These are phyloP conservation scores for Grammomys surdaster DNA, from an alignment of 2,113 vertebrate species.

Conservation along the genomic window DNA sequence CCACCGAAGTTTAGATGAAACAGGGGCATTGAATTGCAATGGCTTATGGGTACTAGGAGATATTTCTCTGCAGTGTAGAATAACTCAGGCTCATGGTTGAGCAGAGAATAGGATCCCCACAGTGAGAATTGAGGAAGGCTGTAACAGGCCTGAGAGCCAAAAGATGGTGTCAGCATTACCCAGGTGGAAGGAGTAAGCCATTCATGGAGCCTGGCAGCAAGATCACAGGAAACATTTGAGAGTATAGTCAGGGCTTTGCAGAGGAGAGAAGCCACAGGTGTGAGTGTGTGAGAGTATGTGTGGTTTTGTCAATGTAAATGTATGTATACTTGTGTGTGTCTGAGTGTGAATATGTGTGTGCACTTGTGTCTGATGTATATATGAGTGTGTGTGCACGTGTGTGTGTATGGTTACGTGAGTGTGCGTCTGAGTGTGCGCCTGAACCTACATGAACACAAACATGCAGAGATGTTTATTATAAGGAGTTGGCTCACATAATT, in stretches of 20 bases:
- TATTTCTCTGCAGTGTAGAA: not conserved
- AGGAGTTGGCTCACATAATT: not conserved
- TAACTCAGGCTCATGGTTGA: not conserved
- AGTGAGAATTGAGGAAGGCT: not conserved
- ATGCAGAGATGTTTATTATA: not conserved
- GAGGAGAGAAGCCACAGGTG: not conserved
- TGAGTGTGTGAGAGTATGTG: not conserved
- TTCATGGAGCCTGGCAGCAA: not conserved
- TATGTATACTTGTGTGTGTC: no score
- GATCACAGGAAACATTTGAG: not conserved
- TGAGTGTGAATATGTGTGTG: no score
- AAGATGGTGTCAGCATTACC: not conserved
- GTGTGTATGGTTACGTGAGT: not conserved
- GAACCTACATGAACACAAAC: not conserved
- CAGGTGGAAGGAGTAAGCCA: not conserved
- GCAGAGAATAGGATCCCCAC: not conserved
- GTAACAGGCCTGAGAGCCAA: not conserved
- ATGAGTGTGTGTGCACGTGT: not conserved
- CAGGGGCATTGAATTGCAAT: not conserved
- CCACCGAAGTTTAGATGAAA: not conserved
- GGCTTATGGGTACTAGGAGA: not conserved
- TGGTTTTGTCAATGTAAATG: no score
- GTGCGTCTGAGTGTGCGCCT: not conserved
- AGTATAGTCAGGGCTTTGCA: not conserved
- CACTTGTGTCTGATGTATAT: not conserved